phyloP scores from a whole-genome alignment of 2,113 vertebrate species.

The Candoia aspera region DNA sequence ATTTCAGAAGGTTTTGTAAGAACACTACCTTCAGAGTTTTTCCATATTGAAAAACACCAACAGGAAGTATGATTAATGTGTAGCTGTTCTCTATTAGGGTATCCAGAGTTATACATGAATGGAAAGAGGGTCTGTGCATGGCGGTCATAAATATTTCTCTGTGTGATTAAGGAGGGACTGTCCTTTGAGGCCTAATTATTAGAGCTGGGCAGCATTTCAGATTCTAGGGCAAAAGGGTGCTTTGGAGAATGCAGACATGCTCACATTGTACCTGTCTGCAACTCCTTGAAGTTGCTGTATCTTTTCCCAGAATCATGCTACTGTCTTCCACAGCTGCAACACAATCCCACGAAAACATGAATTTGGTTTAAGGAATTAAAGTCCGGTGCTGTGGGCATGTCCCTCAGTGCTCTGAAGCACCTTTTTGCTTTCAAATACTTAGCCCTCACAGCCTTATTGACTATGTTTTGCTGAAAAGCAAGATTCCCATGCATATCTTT shows the following conservation, averaged over 20 bases:
- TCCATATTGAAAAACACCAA: background rate
- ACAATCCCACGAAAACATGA: background rate
- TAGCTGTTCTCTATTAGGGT: background rate
- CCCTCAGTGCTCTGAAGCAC: background rate
- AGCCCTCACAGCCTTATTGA: background rate
- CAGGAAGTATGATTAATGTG: background rate
- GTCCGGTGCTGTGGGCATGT: background rate
- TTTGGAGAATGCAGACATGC: background rate
- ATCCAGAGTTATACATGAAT: background rate
- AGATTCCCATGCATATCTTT: background rate
- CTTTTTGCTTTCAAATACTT: background rate
- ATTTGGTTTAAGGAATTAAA: background rate
- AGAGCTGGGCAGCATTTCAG: background rate
- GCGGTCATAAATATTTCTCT: background rate
- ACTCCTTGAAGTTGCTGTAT: background rate
- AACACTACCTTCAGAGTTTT: background rate
- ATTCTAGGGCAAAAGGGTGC: background rate
- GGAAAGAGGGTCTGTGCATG: background rate
- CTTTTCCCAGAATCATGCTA: background rate
- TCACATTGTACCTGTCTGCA: background rate
- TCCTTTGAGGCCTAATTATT: background rate
- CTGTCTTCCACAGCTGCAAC: background rate
- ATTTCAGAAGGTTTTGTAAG: conserved; percentile 8
- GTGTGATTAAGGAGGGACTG: background rate
- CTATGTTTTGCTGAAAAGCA: background rate